Percentiles rank a stretch among this genome's conserved stretches.
These are phyloP conservation scores for Drosophila cardini DNA, from an alignment of 1,140 invertebrate genomes.

Conservation along the genomic window DNA sequence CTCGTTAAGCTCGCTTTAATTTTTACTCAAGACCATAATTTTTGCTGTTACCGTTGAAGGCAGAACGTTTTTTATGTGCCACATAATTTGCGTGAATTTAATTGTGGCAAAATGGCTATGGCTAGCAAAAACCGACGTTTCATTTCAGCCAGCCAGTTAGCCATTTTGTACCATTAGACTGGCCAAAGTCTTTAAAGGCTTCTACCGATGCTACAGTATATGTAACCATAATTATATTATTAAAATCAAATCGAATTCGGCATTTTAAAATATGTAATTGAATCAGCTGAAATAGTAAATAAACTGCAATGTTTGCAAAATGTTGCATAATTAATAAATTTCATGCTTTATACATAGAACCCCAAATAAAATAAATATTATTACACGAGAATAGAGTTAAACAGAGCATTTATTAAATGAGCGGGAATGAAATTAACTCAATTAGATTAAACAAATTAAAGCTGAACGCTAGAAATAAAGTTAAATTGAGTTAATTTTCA, in stretches of 20 bases:
- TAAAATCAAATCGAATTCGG: no score
- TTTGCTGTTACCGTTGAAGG: slow-evolving; percentile 23
- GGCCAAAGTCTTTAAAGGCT: slow-evolving; percentile 9
- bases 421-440: background rate
- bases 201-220: no score
- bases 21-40: slow-evolving; percentile 77
- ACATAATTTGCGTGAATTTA: slow-evolving; percentile 75
- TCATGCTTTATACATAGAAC: slow-evolving; percentile 5
- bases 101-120: slow-evolving; percentile 59
- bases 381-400: background rate
- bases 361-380: slow-evolving; percentile 6
- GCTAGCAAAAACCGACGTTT: slow-evolving; percentile 2
- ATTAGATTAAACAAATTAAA: background rate
- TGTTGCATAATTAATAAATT: slow-evolving; percentile 30
- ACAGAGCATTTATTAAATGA: no score
- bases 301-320: background rate
- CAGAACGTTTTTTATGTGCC: slow-evolving; percentile 52
- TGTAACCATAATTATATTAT: no score
- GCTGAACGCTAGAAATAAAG: no score
- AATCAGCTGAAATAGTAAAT: background rate
- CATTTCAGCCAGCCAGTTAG: slow-evolving; percentile 34
- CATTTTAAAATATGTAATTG: background rate
- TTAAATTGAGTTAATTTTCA: no score
- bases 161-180: slow-evolving; percentile 58
- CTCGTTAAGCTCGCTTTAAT: slow-evolving; percentile 81